Evolutionary conservation across 1,140 invertebrate species (phyloP).

Genomic region (Listronotus oregonensis): DNA sequence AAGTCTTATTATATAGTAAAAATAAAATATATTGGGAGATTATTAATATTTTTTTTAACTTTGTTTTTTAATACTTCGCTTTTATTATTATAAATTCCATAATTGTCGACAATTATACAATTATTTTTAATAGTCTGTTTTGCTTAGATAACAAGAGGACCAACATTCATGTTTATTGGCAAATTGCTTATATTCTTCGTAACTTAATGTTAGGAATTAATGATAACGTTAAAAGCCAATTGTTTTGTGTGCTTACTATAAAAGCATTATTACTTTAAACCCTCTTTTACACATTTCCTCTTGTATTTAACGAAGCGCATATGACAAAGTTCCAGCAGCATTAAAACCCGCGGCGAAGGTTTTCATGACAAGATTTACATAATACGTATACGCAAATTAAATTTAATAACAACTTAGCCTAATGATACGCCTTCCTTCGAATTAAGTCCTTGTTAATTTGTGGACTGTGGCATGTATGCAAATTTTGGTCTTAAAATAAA

Average conservation of each 20-base stretch:
- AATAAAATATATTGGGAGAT: too few species aligned
- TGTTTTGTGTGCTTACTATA: conserved; percentile 2
- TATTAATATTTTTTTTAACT: too few species aligned
- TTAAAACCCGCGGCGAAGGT: conserved; percentile 19
- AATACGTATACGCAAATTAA: conserved; percentile 35
- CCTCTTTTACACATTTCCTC: conserved; percentile 1
- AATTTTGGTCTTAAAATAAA: conserved; percentile 26
- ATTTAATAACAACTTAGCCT: conserved; percentile 32
- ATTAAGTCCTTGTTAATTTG: conserved; percentile 37
- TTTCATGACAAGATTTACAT: conserved; percentile 36
- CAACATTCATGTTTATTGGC: too few species aligned
- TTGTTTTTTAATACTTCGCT: too few species aligned
- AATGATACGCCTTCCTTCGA: conserved; percentile 31
- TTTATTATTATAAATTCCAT: too few species aligned
- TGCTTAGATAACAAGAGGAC: too few species aligned
- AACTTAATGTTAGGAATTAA: neutral
- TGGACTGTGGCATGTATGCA: conserved; percentile 34
- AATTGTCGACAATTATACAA: too few species aligned
- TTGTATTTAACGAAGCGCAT: conserved; percentile 18
- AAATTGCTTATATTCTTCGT: too few species aligned
- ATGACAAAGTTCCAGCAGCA: conserved; percentile 13
- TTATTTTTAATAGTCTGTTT: too few species aligned
- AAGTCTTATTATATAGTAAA: too few species aligned
- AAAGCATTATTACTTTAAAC: conserved; percentile 13
- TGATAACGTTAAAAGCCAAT: neutral